Conservation (phyloP, 2,797 vertebrate species). For the Simalia tracyae region DNA sequence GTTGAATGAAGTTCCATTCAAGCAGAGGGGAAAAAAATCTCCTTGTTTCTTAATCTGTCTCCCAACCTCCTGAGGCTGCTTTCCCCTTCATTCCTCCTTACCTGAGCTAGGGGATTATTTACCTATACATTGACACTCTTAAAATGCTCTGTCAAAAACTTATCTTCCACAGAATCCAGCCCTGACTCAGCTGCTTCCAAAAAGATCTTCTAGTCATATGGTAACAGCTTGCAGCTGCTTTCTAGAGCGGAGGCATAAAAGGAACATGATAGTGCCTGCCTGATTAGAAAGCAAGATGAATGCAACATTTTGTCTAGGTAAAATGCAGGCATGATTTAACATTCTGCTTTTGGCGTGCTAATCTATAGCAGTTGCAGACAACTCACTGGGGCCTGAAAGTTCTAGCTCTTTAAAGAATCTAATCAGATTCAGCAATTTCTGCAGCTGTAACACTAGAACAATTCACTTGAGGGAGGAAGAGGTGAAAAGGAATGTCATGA, state of each 20-base stretch:
- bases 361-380: not conserved
- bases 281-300: not conserved
- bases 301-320: not conserved
- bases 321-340: not conserved
- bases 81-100: not conserved
- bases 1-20: slow-evolving; percentile 1
- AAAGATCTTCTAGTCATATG: not conserved
- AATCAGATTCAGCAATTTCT: too few relatives aligned
- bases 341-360: not conserved
- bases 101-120: not conserved
- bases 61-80: not conserved
- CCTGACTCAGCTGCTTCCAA: not conserved
- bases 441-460: too few relatives aligned
- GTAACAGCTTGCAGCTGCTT: not conserved
- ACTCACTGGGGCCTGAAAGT: not conserved
- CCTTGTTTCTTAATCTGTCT: not conserved
- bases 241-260: not conserved
- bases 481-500: too few relatives aligned
- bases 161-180: not conserved
- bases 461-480: too few relatives aligned
- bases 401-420: not conserved
- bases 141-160: not conserved
- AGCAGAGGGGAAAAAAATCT: not conserved
- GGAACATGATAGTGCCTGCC: not conserved
- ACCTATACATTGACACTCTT: not conserved